These are phyloP conservation scores for Drosophila pachea DNA, from an alignment of 1,140 invertebrate genomes.

Conservation along the genomic window DNA sequence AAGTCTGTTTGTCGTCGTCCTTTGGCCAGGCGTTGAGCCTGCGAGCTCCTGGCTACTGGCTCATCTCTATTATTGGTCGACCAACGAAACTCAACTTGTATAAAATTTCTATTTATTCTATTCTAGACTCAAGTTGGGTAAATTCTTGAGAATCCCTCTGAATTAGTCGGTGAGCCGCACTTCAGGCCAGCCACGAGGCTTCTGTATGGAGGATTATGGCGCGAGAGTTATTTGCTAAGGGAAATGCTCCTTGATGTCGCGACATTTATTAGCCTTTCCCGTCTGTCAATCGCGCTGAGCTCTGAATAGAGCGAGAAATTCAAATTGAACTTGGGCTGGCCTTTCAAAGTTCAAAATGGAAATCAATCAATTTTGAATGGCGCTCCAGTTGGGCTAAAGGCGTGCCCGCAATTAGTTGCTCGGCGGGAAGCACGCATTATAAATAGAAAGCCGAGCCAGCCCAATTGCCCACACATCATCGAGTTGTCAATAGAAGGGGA, in stretches of 20 bases:
- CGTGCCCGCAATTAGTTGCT: conserved; percentile 3
- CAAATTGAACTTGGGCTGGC: no score
- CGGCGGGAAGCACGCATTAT: background rate
- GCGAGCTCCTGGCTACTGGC: background rate
- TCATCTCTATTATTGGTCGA: conserved; percentile 18
- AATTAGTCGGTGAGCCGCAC: background rate
- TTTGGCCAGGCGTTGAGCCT: conserved; percentile 3
- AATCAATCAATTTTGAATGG: background rate
- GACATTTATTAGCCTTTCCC: no score
- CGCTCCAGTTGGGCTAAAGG: background rate
- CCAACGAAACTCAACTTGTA: conserved; percentile 1
- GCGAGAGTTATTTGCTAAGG: no score
- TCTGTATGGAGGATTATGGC: no score
- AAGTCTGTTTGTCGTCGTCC: conserved; percentile 32
- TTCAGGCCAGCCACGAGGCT: background rate
- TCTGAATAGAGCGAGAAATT: no score
- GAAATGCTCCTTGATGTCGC: no score
- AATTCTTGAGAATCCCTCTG: background rate
- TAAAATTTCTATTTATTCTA: background rate
- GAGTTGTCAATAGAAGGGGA: conserved; percentile 58
- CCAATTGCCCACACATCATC: conserved; percentile 9
- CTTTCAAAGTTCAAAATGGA: background rate
- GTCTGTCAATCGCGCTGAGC: no score
- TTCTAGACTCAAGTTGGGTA: background rate
- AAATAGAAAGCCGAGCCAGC: conserved; percentile 27